phyloP scores from a whole-genome alignment of 2,113 vertebrate species.

The Stictonetta naevosa region DNA sequence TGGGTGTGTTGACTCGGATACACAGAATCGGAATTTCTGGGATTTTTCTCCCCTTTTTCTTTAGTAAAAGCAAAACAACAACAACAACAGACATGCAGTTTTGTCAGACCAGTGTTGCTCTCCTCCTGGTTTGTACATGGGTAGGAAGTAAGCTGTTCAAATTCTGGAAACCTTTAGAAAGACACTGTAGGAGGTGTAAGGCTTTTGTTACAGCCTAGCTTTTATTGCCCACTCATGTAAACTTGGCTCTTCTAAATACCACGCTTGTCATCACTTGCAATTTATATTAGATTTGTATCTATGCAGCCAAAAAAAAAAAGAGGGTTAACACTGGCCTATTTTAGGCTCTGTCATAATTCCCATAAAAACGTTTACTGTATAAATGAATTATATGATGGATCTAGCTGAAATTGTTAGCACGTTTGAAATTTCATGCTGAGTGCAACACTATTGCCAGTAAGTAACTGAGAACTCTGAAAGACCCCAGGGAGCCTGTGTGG shows the following conservation, averaged over 20 bases:
- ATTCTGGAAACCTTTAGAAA: background rate
- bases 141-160: background rate
- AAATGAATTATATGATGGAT: background rate
- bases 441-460: background rate
- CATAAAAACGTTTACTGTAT: background rate
- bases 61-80: background rate
- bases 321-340: background rate
- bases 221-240: background rate
- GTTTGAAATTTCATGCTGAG: background rate
- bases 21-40: background rate
- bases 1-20: background rate
- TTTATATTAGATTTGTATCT: background rate
- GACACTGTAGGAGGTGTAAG: background rate
- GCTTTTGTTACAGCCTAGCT: background rate
- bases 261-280: background rate
- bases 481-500: background rate
- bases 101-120: background rate
- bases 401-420: background rate
- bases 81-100: background rate
- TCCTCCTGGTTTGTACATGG: background rate
- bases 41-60: background rate
- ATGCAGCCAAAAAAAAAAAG: background rate
- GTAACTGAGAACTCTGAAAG: background rate
- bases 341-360: background rate
- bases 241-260: slow-evolving; percentile 2